Base-by-base conservation (phyloP, 2,888 invertebrate species). In the Tineola bisselliella region DNA sequence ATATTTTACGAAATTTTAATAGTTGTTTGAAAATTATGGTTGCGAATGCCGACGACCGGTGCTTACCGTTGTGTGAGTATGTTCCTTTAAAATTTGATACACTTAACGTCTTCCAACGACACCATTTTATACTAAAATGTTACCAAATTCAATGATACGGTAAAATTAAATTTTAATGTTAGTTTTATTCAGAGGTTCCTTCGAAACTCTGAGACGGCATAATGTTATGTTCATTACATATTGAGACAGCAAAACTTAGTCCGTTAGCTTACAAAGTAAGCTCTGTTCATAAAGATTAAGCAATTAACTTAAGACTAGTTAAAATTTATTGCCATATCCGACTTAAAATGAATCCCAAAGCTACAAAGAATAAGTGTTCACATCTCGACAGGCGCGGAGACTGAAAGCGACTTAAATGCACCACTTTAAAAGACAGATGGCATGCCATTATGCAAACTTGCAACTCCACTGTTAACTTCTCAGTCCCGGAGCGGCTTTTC, bases 361-460 rank as follows among this genome's bases (percentile, higher is more conserved):
- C 33, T 58, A 33, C 58, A 58, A 58, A 58, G 58, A 58, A 58
- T 58, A 58, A 60, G 48, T 25, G 48, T 25, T 60, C 43, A 48
- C 60, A 48, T 31, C 48, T 11, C 38, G 52, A 30, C 31, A 60
- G 44, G 48, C 48, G 44, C 13, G 31, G 44, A 60, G 48, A 25
- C 48, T 18, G 31, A 44, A 44, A 19, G 13, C 44, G 60, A 48
- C 48, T 59, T 60, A 60, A 60, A 60, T 60, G 48, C 60, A 60
- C 60, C 48, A 60, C 60, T 60, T 60, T 44, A 60, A 48, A 60
- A 60, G 60, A 60, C 60, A 60, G 60, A 60, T 48, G 60, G 48
- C 44, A 60, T 44, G 48, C 60, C 48, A 60, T 48, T 60, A 31
- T 60, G 44, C 58, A 48, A 60, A 60, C 60, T 60, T 60, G 31